Base-by-base conservation (phyloP, 2,888 invertebrate genomes). In the Ernsta delagoae region DNA sequence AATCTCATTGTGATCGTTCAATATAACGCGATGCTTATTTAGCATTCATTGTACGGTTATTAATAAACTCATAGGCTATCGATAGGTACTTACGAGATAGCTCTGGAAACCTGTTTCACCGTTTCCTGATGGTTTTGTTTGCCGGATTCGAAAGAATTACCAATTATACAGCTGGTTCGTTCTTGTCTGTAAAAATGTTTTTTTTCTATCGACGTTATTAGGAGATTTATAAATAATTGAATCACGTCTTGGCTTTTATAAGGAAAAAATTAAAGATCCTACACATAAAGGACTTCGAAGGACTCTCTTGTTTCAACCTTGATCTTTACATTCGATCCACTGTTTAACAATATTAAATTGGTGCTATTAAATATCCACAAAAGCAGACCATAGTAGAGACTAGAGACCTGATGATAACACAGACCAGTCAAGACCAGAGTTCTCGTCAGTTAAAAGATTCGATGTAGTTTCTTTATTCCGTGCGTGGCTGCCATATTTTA, bases 71-170 rank as follows among this genome's bases (percentile, higher is more conserved):
- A 31, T 54, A 36, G 16, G 4, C 11, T 12, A 59, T 6, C 5
- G 31, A 59, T 6, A 3, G 31, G 50, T 16, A 16, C 16, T 16
- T 36, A 65, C 59, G 43, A 39, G 31, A 48, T 59, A 16, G 16
- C 53, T 59, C 53, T 59, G 50, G n/a, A 54, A 66, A 66, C 66
- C 59, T 8, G 66, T 66, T 60, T n/a, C 5, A 41, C 59, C 39
- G 50, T 39, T 48, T 59, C 59, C 41, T 41, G 59, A 50, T 59
- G 5, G 59, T 50, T 59, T 53, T 59, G 39, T 41, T 50, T 57
- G 57, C 12, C 43, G 34, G 34, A 56, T 34, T 12, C 16, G 41
- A 64, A 56, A 64, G 64, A 56, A 64, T 63, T 53, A 36, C 12
- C 57, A 57, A 57, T 57, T 57, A 57, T 36, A 1, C 57, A 57